Conservation (phyloP, 2,888 invertebrate species). For the Digitonthophagus gazella region DNA sequence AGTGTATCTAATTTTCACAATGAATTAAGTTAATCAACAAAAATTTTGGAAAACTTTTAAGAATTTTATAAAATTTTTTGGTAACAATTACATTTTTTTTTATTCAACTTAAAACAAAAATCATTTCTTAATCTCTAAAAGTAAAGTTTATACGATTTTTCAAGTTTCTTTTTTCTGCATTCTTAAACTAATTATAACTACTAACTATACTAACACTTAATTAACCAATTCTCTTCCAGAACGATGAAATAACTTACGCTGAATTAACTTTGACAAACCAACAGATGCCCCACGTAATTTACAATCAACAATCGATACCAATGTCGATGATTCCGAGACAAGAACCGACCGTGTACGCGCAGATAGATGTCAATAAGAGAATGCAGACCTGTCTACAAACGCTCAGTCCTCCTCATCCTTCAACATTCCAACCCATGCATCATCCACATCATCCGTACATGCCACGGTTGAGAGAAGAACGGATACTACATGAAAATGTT, state of each 20-base stretch:
- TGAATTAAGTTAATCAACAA: no score
- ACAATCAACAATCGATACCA: constrained; percentile 50
- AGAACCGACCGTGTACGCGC: constrained; percentile 58
- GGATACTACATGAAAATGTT: constrained; percentile 41
- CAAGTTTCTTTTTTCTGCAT: neutral
- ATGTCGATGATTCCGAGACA: constrained; percentile 50
- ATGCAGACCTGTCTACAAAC: constrained; percentile 32
- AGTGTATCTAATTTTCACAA: constrained; percentile 36
- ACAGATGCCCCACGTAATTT: constrained; percentile 51
- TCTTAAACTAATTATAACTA: neutral
- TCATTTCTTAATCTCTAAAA: no score
- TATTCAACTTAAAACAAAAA: no score
- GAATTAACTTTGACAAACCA: constrained; percentile 52
- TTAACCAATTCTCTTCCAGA: constrained; percentile 45
- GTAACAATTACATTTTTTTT: no score
- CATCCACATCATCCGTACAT: constrained; percentile 47
- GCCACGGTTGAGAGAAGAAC: constrained; percentile 44
- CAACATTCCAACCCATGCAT: constrained; percentile 49
- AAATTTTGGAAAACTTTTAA: no score
- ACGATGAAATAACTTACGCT: constrained; percentile 58
- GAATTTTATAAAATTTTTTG: no score
- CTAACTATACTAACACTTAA: constrained; percentile 5
- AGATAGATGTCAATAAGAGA: constrained; percentile 53
- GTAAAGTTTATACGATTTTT: no score
- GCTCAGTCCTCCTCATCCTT: constrained; percentile 48